Evolutionary conservation across 2,888 invertebrate genomes (phyloP).

Genomic region (Nephrotoma flavescens): DNA sequence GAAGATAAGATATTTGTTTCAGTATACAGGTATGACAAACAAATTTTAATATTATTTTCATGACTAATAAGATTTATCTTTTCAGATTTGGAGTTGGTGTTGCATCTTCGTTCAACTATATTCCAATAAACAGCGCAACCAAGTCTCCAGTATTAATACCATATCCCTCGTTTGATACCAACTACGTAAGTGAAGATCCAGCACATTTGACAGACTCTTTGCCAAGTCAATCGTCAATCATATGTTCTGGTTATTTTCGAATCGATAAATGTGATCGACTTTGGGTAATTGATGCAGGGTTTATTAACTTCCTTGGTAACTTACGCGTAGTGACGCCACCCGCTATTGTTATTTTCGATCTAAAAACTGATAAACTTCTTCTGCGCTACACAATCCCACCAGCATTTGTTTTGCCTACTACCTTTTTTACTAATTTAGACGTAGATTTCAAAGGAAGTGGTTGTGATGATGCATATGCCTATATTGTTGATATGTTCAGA

Average conservation of each 20-base stretch:
- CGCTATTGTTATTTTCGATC: conserved; percentile 53
- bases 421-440: background rate
- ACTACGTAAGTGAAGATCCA: conserved; percentile 23
- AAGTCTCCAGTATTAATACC: conserved; percentile 59
- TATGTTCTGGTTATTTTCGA: conserved; percentile 57
- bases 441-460: background rate
- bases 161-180: conserved; percentile 65
- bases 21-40: background rate
- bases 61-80: background rate
- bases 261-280: conserved; percentile 65
- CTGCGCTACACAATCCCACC: conserved; percentile 53
- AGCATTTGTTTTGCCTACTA: conserved; percentile 12
- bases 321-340: conserved; percentile 47
- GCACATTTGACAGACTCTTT: conserved; percentile 19
- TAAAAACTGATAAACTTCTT: conserved; percentile 58
- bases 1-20: background rate
- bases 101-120: conserved; percentile 51
- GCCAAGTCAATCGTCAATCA: conserved; percentile 43
- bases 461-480: background rate
- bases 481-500: background rate
- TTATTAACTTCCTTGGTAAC: conserved; percentile 55
- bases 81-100: conserved; percentile 52
- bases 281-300: conserved; percentile 70
- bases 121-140: conserved; percentile 36
- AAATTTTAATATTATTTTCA: background rate